Evolutionary conservation across 2,888 invertebrate genomes (phyloP).

Genomic region (Epinotia ramella): DNA sequence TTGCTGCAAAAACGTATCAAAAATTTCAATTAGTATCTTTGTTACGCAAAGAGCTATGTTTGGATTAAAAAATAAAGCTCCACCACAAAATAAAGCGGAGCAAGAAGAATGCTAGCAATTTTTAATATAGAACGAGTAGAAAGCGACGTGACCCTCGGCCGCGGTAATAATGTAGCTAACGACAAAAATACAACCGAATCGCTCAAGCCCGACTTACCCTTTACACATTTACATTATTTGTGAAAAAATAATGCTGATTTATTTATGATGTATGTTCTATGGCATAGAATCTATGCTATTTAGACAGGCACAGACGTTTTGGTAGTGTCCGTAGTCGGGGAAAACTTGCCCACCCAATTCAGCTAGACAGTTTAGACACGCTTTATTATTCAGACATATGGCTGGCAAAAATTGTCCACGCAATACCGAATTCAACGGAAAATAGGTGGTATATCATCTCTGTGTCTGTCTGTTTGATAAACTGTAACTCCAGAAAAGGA

Average conservation of each 20-base stretch:
- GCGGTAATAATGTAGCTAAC: slow-evolving; percentile 70
- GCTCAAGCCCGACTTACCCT: slow-evolving; percentile 53
- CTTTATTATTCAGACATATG: neutral
- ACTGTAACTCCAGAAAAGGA: no score
- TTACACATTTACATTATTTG: slow-evolving; percentile 50
- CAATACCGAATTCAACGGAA: no score
- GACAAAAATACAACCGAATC: slow-evolving; percentile 64
- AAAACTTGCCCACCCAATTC: neutral
- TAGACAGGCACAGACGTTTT: no score
- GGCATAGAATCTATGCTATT: neutral
- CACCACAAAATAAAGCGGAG: slow-evolving; percentile 72
- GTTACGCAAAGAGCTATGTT: slow-evolving; percentile 60
- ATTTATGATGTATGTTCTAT: slow-evolving; percentile 8
- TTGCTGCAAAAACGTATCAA: slow-evolving; percentile 50
- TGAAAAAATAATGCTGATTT: slow-evolving; percentile 19
- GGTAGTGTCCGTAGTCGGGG: neutral
- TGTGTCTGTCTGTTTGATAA: no score
- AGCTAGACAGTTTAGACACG: no score
- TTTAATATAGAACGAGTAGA: slow-evolving; percentile 77
- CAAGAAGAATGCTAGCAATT: slow-evolving; percentile 82
- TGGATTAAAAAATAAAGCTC: slow-evolving; percentile 72
- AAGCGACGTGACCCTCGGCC: slow-evolving; percentile 62
- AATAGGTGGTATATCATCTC: no score
- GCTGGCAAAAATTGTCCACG: no score
- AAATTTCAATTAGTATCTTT: slow-evolving; percentile 70